Evolutionary conservation across 1,140 invertebrate species (phyloP).

Genomic region (Microplitis demolitor): DNA sequence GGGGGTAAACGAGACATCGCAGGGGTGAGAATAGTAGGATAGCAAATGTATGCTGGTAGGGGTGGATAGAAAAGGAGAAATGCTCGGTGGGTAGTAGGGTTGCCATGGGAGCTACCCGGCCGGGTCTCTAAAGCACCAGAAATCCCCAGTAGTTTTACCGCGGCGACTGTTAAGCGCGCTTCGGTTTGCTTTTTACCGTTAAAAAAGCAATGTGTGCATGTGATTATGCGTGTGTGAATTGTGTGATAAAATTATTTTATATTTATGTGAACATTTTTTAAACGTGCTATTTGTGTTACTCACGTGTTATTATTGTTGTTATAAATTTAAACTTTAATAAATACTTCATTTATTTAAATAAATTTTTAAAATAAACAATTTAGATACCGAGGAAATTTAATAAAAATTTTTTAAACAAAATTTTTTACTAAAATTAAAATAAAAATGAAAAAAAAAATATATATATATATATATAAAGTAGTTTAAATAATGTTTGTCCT

Average conservation of each 20-base stretch:
- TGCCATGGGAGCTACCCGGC: slow-evolving; percentile 39
- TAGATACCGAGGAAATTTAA: too few species aligned
- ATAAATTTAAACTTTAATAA: too few species aligned
- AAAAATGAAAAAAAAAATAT: not conserved
- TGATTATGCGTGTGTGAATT: slow-evolving; percentile 16
- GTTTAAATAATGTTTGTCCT: slow-evolving; percentile 4
- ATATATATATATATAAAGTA: not conserved
- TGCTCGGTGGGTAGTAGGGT: slow-evolving; percentile 15
- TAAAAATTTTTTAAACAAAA: too few species aligned
- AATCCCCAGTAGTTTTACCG: slow-evolving; percentile 32
- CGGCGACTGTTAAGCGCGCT: slow-evolving; percentile 33
- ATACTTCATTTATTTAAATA: too few species aligned
- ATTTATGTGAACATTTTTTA: not conserved
- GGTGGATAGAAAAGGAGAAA: not conserved
- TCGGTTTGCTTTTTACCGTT: slow-evolving; percentile 23
- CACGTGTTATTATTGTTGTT: not conserved
- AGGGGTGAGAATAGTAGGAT: not conserved
- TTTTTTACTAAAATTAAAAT: not conserved
- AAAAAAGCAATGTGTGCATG: slow-evolving; percentile 25
- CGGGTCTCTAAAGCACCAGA: slow-evolving; percentile 28
- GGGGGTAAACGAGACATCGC: not conserved
- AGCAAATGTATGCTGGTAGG: not conserved
- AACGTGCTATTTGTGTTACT: not conserved
- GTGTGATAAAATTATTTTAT: not conserved
- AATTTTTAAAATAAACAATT: too few species aligned